phyloP scores from a whole-genome alignment of 2,797 vertebrate species.

The Schizothorax lantsangensis region DNA sequence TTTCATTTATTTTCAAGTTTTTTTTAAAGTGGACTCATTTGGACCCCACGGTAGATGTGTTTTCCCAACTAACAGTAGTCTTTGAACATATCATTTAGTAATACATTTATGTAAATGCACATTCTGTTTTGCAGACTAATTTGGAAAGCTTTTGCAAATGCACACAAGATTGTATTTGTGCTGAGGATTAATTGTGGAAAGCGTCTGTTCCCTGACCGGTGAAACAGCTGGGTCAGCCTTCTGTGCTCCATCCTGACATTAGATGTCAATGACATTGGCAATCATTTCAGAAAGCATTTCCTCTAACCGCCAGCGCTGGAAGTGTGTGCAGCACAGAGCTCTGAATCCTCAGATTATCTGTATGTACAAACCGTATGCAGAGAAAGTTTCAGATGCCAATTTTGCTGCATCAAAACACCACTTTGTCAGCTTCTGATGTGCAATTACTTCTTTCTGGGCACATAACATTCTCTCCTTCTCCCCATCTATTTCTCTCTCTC shows the following conservation, averaged over 20 bases:
- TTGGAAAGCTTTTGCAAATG: not conserved
- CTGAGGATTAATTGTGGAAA: slow-evolving; percentile 19
- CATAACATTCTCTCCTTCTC: not conserved
- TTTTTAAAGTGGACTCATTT: not conserved
- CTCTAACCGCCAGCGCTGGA: not conserved
- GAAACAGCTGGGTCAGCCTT: slow-evolving; percentile 28
- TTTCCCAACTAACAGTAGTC: not conserved
- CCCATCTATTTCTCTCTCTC: not conserved
- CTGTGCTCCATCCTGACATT: slow-evolving; percentile 15
- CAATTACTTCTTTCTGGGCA: slow-evolving; percentile 48
- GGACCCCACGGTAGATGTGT: not conserved
- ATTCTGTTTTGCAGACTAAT: not conserved
- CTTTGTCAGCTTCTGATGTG: slow-evolving; percentile 58
- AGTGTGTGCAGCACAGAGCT: not conserved
- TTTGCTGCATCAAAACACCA: slow-evolving; percentile 51
- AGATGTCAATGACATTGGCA: slow-evolving; percentile 18
- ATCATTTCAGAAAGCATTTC: slow-evolving; percentile 22
- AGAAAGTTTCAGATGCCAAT: slow-evolving; percentile 48
- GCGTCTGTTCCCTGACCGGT: slow-evolving; percentile 17
- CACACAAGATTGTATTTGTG: not conserved
- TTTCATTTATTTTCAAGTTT: not conserved
- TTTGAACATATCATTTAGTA: not conserved
- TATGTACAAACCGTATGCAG: slow-evolving; percentile 36
- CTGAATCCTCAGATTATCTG: slow-evolving; percentile 51
- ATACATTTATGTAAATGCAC: slow-evolving; percentile 2